Evolutionary conservation across 2,888 invertebrate species (phyloP).

Genomic region (Melanotus villosus): DNA sequence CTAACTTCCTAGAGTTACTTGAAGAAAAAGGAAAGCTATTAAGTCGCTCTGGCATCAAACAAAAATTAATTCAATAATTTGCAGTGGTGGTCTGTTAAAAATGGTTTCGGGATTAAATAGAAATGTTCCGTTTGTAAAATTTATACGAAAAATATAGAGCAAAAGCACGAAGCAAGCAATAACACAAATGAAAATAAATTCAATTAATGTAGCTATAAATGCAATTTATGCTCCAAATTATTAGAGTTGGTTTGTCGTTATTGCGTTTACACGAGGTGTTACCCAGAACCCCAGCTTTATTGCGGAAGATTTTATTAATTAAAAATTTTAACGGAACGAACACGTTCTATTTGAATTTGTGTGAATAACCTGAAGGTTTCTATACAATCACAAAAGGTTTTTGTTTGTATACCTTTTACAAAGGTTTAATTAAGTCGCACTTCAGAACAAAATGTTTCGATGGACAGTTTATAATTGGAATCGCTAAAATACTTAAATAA

Average conservation of each 20-base stretch:
- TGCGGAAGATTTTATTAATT: constrained; percentile 53
- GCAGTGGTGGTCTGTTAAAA: too few relatives aligned
- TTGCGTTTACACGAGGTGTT: constrained; percentile 49
- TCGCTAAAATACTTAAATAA: background rate
- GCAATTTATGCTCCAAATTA: constrained; percentile 53
- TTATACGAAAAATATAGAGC: constrained; percentile 11
- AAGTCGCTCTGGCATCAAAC: too few relatives aligned
- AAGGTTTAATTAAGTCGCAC: background rate
- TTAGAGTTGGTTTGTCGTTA: constrained; percentile 50
- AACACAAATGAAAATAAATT: constrained; percentile 52
- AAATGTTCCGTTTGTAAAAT: background rate
- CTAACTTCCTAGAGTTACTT: too few relatives aligned
- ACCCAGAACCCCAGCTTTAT: constrained; percentile 40
- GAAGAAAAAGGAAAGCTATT: too few relatives aligned
- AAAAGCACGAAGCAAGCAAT: constrained; percentile 33
- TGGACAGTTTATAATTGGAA: background rate
- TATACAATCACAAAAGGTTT: constrained; percentile 9
- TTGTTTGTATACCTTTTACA: constrained; percentile 7
- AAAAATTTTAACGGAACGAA: constrained; percentile 50
- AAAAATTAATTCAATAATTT: too few relatives aligned
- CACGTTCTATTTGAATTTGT: constrained; percentile 32
- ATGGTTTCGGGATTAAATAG: background rate
- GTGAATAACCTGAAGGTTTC: constrained; percentile 15
- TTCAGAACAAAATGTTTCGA: background rate
- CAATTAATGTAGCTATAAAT: constrained; percentile 54